Conservation (phyloP, 2,888 invertebrate species). For the Panzeria rudis region DNA sequence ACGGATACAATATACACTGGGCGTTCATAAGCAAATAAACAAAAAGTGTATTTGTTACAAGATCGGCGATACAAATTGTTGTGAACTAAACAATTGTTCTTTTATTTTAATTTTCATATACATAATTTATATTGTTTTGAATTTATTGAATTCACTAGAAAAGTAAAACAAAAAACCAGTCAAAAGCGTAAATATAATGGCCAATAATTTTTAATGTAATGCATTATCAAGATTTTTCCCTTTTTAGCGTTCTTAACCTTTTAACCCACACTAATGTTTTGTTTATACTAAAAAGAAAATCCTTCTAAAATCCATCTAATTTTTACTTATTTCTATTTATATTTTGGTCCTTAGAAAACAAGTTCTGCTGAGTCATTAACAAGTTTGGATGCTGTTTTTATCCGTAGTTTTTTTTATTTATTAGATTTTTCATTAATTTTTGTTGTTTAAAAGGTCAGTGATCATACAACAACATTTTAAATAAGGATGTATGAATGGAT, state of each 20-base stretch:
- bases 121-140: neutral
- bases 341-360: slow-evolving; percentile 42
- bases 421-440: slow-evolving; percentile 49
- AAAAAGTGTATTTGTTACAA: no score
- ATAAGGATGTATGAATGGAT: slow-evolving; percentile 1
- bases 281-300: slow-evolving; percentile 58
- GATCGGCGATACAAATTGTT: no score
- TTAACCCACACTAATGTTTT: slow-evolving; percentile 70
- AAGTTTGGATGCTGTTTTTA: slow-evolving; percentile 64
- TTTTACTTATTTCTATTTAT: slow-evolving; percentile 22
- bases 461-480: slow-evolving; percentile 64
- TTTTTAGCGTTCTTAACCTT: slow-evolving; percentile 68
- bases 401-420: slow-evolving; percentile 14
- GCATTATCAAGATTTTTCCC: slow-evolving; percentile 28
- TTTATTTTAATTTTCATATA: no score
- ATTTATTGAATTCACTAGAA: slow-evolving; percentile 1
- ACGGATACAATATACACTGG: no score
- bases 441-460: slow-evolving; percentile 66
- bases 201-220: slow-evolving; percentile 35
- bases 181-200: slow-evolving; percentile 9
- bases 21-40: no score
- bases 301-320: slow-evolving; percentile 41
- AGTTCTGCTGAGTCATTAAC: slow-evolving; percentile 64
- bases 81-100: no score
- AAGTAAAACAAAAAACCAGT: neutral